Base-by-base conservation (phyloP, 1,140 invertebrate genomes). In the Drosophila miranda region DNA sequence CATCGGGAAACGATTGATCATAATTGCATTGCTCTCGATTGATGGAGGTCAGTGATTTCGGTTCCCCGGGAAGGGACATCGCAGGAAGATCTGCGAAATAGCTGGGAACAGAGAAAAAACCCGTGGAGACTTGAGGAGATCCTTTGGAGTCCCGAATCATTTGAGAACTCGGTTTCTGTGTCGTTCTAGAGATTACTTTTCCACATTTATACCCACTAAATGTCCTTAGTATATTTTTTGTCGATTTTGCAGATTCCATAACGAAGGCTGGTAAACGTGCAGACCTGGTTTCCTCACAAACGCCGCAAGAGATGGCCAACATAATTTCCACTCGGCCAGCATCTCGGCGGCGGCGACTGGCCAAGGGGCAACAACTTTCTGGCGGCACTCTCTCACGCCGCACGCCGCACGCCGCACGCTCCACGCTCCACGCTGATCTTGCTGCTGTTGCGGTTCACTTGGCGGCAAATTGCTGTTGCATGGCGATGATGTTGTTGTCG, bases 381-480 rank as follows among this genome's bases (percentile, higher is more conserved):
- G 44, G 66, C 44, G 44, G 58, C 44, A 50, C 74, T 75, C 78
- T 69, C 60, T 79, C 28, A 57, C 49, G 13, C 67, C 58, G 57
- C 79, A 62, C 21, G 41, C 38, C 56, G 41, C 63, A 73, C 55
- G 49, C 54, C 68, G 14, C 50, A 59, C n/a, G 57, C 75, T 58
- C 42, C 19, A 23, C 21, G 23, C 23, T 23, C 4, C 23, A 26
- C 3, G 23, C 23, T 26, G 23, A 51, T 63, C 66, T 44, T 60
- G 62, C 34, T 64, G 48, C 48, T 46, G 76, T 78, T 73, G 67
- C 60, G 74, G 58, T 67, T 75, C 79, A 80, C 67, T 89, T 83
- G 74, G 73, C 77, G 80, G 80, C 82, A 87, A 86, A 86, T 86
- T 81, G 78, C 78, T 81, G 82, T 86, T 86, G 81, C 82, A 87